Conservation (phyloP, 2,888 invertebrate species). For the Thera obeliscata region DNA sequence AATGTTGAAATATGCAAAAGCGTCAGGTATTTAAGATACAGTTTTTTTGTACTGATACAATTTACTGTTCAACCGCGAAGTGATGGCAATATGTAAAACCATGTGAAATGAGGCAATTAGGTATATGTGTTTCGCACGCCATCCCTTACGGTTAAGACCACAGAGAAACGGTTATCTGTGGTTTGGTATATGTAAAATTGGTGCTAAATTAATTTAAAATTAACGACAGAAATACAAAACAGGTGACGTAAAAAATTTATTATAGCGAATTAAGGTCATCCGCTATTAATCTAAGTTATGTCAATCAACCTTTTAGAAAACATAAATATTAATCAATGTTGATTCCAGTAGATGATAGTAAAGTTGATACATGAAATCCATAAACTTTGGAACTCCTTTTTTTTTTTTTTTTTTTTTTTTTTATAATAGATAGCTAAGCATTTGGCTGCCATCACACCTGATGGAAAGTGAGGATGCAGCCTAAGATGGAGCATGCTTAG, state of each 20-base stretch:
- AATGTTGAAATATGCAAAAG: too few species aligned
- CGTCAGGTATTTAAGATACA: too few species aligned
- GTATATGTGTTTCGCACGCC: constrained; percentile 29
- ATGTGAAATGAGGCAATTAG: constrained; percentile 24
- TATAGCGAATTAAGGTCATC: neutral
- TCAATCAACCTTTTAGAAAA: too few species aligned
- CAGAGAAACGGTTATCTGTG: constrained; percentile 26
- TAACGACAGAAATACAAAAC: neutral
- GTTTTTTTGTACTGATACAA: neutral
- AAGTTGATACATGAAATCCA: too few species aligned
- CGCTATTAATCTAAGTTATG: neutral
- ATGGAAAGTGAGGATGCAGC: too few species aligned
- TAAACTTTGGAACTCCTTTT: too few species aligned
- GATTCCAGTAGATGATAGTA: too few species aligned
- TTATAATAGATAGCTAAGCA: too few species aligned
- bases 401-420: too few species aligned
- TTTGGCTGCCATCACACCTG: too few species aligned
- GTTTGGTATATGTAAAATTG: constrained; percentile 8
- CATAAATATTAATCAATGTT: too few species aligned
- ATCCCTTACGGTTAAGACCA: constrained; percentile 20
- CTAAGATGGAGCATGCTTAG: too few species aligned
- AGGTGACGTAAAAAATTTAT: neutral
- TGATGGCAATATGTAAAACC: constrained; percentile 4
- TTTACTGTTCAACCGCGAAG: neutral
- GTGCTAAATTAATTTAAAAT: constrained; percentile 14